Evolutionary conservation across 1,140 invertebrate species (phyloP), one percentile per base, ranked within the genome.

Genomic region (Charaxes varanes): DNA sequence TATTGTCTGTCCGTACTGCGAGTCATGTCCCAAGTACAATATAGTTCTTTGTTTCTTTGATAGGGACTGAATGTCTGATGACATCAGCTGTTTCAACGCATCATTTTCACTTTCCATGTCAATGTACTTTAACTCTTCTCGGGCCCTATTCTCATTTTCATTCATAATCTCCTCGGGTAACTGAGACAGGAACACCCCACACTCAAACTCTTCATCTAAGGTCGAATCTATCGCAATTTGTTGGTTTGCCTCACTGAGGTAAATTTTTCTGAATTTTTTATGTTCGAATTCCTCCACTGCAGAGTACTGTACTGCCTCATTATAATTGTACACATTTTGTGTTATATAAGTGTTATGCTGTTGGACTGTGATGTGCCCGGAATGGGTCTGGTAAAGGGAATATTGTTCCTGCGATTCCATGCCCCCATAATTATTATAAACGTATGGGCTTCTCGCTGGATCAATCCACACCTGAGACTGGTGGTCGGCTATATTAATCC

Each of bases 41-140:
- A 82, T 80, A 2, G 73, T 80, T 34, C 74, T 74, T 16, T 68
- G 61, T 10, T 74, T 71, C 36, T 72, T 77, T 0, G 69, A 57
- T 11, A 60, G 15, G 0, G 61, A 59, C 33, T 76, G 71, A 7
- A 71, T 70, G 7, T 72, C 68, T 0, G 70, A 45, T 0, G 76
- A 78, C 74, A 83, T 78, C 1, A 83, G 51, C 22, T 83, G 79
- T 24, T 77, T 73, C 31, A 83, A 27, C 0, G 78, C 78, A 26
- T 55, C 61, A 41, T 77, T 69, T 2, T 74, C 67, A 41, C 53
- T 60, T n/a, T 63, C 54, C 2, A 67, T 0, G 2, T 41, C 59
- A 3, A 62, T 46, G 22, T 57, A 65, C 12, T 61, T 66, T 19
- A 48, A 36, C 11, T 70, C 67, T 16, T 70, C 62, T 31, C 52